Conservation (phyloP, 2,888 invertebrate species). For the Stenodema calcarata region DNA sequence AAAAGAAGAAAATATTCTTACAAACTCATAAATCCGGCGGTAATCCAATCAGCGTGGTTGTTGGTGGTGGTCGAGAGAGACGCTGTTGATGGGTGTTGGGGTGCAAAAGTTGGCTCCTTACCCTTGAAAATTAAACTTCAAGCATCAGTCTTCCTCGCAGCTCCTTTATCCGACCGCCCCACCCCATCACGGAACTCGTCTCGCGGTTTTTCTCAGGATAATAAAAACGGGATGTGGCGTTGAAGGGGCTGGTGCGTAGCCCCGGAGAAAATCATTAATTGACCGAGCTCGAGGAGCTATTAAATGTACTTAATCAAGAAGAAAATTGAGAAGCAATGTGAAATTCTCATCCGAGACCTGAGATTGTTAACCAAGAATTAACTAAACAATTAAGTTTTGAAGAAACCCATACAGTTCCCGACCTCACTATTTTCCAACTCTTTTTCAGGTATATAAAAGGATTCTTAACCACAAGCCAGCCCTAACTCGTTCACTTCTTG, state of each 20-base stretch:
- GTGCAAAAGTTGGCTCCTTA: conserved; percentile 20
- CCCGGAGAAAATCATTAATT: too few relatives aligned
- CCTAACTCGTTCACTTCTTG: too few relatives aligned
- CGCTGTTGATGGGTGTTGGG: background rate
- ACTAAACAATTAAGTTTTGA: too few relatives aligned
- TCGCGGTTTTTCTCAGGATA: background rate
- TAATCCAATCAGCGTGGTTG: conserved; percentile 16
- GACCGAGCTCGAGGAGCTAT: too few relatives aligned
- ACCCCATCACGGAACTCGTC: background rate
- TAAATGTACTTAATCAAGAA: too few relatives aligned
- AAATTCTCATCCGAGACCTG: too few relatives aligned
- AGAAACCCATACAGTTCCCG: too few relatives aligned
- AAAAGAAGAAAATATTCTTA: conserved; percentile 7
- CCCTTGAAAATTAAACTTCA: conserved; percentile 36
- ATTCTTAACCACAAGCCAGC: too few relatives aligned
- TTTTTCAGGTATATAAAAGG: too few relatives aligned
- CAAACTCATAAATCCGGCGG: conserved; percentile 33
- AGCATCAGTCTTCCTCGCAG: conserved; percentile 19
- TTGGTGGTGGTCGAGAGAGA: background rate
- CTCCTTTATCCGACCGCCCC: background rate
- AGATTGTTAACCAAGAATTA: too few relatives aligned
- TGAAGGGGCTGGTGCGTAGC: background rate
- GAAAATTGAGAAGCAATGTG: too few relatives aligned
- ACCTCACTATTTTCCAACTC: too few relatives aligned
- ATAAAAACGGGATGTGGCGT: background rate